A percentile compares a stretch with the other conserved stretches of the same genome.
Evolutionary conservation across 2,888 invertebrate genomes (phyloP).

Genomic region (Vandiemenella viatica): DNA sequence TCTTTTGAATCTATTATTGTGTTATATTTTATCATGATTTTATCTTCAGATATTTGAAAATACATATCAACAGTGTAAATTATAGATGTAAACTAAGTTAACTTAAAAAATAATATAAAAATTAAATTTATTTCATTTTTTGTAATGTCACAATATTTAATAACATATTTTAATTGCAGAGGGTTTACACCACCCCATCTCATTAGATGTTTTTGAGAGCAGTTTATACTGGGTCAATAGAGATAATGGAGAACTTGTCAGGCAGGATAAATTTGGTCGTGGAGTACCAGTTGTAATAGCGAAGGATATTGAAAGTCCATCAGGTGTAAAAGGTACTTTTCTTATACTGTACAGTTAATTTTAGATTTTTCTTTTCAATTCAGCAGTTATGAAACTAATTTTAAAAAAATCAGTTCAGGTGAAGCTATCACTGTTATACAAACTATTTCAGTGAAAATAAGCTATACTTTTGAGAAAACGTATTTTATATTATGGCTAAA

Average conservation of each 20-base stretch:
- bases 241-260: slow-evolving; percentile 70
- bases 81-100: too few species aligned
- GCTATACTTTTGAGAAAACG: too few species aligned
- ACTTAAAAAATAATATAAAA: too few species aligned
- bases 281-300: slow-evolving; percentile 76
- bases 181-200: slow-evolving; percentile 71
- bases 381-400: too few species aligned
- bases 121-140: too few species aligned
- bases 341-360: neutral
- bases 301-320: slow-evolving; percentile 69
- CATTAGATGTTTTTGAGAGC: slow-evolving; percentile 88
- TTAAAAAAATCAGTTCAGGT: neutral
- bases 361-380: slow-evolving; percentile 1
- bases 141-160: too few species aligned
- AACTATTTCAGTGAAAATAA: neutral
- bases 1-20: too few species aligned
- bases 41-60: too few species aligned
- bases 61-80: too few species aligned
- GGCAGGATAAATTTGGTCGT: slow-evolving; percentile 92
- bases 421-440: neutral
- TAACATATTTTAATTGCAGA: too few species aligned
- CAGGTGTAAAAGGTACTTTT: slow-evolving; percentile 64
- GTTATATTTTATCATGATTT: too few species aligned
- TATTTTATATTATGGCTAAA: too few species aligned
- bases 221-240: slow-evolving; percentile 86